Base-by-base conservation (phyloP, 2,113 vertebrate genomes). In the Corythoichthys haematopterus region DNA sequence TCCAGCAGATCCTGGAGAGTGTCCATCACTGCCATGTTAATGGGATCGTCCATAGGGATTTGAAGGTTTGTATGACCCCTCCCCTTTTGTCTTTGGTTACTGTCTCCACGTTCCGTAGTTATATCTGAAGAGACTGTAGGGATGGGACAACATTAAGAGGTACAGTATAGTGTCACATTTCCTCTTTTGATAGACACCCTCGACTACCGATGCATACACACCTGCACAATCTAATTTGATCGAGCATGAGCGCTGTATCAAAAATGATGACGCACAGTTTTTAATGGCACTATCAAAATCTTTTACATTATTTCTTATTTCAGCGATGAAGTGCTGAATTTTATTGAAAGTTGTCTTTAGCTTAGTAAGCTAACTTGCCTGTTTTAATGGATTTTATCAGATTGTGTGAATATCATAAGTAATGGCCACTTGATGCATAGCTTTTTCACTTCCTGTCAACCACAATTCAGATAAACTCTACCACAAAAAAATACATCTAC, bases 1-100 rank as follows among this genome's bases (percentile, higher is more conserved):
- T 93, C 88, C 92, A 93, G 87, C 92, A 93, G 89, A 92, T 93
- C 76, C 81, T 93, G 75, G 92, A 93, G 86, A 92, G 91, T 56
- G 92, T 93, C 83, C 88, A 92, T 79, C 92, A 93, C 88, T 92
- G 91, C 88, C 92, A 93, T 62, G 88, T 91, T 68, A 91, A 92
- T 72, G 92, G 91, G 57, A 92, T 93, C 6, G 92, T 93, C 75
- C 92, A 92, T 88, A 82, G 92, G 81, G 92, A 93, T 78, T 80
- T 93, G 77, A 93, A 93, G 92, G 92, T 93, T 88, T 90, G 87
- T 89, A 86, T 70, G 68, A 60, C 3, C 35, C 64, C 7, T 20
- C 36, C 47, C 48, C 64, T 40, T 40, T 50, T 12, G 46, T 51
- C 64, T 15, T 14, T 13, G 35, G 15, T 38, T 53, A 46, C 40